A percentile compares a stretch with the other conserved stretches of the same genome.
Evolutionary conservation across 1,140 invertebrate genomes (phyloP).

Genomic region (Melipona quadrifasciata): DNA sequence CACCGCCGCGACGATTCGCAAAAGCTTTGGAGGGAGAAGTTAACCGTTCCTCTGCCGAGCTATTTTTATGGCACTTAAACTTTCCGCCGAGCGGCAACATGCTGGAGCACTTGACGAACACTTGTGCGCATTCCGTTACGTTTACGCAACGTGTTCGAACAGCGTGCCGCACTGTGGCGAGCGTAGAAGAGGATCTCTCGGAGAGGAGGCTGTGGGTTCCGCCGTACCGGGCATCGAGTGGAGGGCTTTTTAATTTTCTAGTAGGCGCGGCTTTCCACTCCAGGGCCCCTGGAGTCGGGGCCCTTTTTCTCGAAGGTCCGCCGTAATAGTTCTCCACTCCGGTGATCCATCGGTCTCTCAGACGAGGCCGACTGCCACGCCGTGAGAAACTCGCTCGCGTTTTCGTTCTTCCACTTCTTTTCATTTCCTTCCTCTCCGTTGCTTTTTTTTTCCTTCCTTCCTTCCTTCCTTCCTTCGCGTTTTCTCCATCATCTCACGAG

Average conservation of each 20-base stretch:
- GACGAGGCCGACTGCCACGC: neutral
- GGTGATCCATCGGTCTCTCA: neutral
- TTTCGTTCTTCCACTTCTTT: neutral
- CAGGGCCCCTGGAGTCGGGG: neutral
- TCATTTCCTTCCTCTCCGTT: neutral
- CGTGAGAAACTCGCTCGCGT: constrained; percentile 29
- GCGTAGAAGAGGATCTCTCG: neutral
- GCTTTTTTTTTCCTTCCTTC: neutral
- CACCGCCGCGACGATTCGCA: neutral
- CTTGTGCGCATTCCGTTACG: constrained; percentile 80
- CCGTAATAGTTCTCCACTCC: constrained; percentile 2
- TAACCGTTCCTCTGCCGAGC: constrained; percentile 71
- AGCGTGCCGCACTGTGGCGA: constrained; percentile 27
- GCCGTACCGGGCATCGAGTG: constrained; percentile 29
- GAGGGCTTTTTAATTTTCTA: constrained; percentile 55
- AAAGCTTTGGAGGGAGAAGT: constrained; percentile 59
- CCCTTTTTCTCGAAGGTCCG: constrained; percentile 4
- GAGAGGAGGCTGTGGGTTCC: neutral
- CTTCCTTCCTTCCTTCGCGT: neutral
- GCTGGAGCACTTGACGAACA: constrained; percentile 82
- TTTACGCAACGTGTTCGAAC: constrained; percentile 75
- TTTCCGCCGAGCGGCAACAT: constrained; percentile 77
- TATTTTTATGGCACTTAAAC: constrained; percentile 81
- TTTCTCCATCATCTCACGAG: neutral
- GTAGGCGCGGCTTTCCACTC: constrained; percentile 25